Percentiles rank a stretch among this genome's conserved stretches.
Evolutionary conservation across 2,113 vertebrate genomes (phyloP).

Genomic region (Urocolius indicus): DNA sequence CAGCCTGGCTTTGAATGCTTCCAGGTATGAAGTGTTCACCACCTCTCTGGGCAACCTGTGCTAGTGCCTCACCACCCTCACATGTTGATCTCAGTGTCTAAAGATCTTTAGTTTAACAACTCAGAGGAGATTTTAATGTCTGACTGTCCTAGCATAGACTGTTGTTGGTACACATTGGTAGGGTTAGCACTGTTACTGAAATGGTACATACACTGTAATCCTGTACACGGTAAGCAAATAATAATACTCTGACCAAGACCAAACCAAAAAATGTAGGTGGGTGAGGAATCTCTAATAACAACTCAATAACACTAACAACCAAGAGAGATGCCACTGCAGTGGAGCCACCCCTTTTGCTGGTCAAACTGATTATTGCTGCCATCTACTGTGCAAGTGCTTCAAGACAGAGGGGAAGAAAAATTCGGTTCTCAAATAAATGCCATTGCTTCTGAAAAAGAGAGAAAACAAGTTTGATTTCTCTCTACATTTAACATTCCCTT

Average conservation of each 20-base stretch:
- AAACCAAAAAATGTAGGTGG: not conserved
- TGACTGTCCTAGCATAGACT: not conserved
- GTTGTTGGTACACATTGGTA: not conserved
- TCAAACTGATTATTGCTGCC: constrained; percentile 44
- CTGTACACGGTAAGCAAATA: not conserved
- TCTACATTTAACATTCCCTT: not conserved
- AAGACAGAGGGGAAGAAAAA: not conserved
- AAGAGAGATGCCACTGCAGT: not conserved
- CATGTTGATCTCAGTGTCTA: not conserved
- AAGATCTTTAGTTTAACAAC: not conserved
- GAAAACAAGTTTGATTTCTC: not conserved
- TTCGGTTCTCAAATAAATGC: not conserved
- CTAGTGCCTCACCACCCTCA: too few species aligned
- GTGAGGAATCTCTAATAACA: not conserved
- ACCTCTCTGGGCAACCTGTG: too few species aligned
- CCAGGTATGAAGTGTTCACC: too few species aligned
- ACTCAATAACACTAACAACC: not conserved
- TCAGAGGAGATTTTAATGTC: not conserved
- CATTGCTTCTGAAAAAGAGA: not conserved
- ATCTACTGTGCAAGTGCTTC: constrained; percentile 53
- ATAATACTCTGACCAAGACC: not conserved
- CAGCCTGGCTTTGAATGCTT: too few species aligned
- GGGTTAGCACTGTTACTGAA: not conserved
- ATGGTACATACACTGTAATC: not conserved
- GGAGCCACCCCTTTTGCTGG: not conserved